Conservation (phyloP, 2,113 vertebrate species). For the Glareola pratincola region DNA sequence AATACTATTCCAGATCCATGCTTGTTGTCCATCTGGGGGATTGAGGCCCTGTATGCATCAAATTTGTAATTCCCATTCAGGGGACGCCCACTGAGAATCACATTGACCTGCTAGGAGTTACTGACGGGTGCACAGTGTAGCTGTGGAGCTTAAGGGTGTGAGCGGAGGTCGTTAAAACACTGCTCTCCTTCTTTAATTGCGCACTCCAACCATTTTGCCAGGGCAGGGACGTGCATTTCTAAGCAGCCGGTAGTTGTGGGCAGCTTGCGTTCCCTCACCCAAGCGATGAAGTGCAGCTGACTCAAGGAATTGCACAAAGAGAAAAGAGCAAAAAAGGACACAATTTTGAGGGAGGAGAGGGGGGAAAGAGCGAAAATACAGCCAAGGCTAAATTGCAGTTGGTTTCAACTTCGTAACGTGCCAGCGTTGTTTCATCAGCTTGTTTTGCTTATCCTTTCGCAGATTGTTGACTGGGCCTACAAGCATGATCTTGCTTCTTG, state of each 20-base stretch:
- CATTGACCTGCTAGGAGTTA: not conserved
- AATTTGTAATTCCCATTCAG: not conserved
- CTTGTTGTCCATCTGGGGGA: not conserved
- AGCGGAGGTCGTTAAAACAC: not conserved
- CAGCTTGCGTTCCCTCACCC: not conserved
- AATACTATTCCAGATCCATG: not conserved
- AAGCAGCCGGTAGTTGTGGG: not conserved
- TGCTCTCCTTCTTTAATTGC: not conserved
- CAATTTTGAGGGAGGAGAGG: not conserved
- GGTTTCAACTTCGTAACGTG: accelerated
- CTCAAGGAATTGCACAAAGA: not conserved
- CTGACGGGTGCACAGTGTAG: accelerated
- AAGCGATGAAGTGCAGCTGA: not conserved
- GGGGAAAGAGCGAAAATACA: not conserved
- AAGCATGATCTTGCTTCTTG: conserved; percentile 84
- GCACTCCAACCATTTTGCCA: not conserved
- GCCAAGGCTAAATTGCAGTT: not conserved
- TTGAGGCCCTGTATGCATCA: not conserved
- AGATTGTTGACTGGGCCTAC: conserved; percentile 93
- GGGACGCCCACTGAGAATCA: not conserved
- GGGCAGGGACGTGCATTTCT: not conserved
- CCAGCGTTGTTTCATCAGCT: not conserved
- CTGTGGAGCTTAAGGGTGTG: not conserved
- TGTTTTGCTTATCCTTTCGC: conserved; percentile 21
- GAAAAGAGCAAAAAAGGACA: not conserved